Base-by-base conservation (phyloP, 2,113 vertebrate genomes). In the Odocoileus hemionus region DNA sequence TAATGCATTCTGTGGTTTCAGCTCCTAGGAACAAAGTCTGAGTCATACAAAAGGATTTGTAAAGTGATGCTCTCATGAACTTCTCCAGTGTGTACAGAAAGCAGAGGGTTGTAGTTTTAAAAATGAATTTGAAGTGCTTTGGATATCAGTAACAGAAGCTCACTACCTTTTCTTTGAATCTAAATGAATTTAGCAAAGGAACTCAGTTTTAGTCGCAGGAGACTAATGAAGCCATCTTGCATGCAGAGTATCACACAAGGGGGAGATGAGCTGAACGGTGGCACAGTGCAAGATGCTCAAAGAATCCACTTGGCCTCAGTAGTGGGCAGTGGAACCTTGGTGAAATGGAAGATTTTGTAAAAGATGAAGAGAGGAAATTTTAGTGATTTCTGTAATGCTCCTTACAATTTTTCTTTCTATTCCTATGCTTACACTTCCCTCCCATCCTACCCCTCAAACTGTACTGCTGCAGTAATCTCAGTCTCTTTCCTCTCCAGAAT, bases 131-230 rank as follows among this genome's bases (percentile, higher is more conserved):
- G 57, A 94, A 5, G 3, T 86, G 70, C 92, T 52, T 52, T 86
- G 83, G 39, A 84, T 17, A n/a, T 92, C 55, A 57, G 0, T 70
- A 67, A n/a, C 85, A 60, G 26, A 15, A 54, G 7, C 39, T 92
- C 6, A 55, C 15, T 21, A 79, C 30, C 79, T 96, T 91, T 58
- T 52, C 88, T 86, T 86, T 80, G 70, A 28, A 94, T 79, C 61
- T 64, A 85, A 95, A 96, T 94, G 52, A 97, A 60, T 91, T 94
- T 91, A 57, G 97, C 60, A 26, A 64, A 96, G 88, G 45, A 89
- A 91, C 43, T 97, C 6, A 74, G 6, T 97, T 98, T 97, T 64
- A 97, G 87, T 97, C 97, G 67, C 43, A 89, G 94, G 96, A 88
- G 89, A 87, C 97, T 97, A 95, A 98, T 97, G 94, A 97, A 96